Evolutionary conservation across 2,888 invertebrate species (phyloP).

Genomic region (Celastrina argiolus): DNA sequence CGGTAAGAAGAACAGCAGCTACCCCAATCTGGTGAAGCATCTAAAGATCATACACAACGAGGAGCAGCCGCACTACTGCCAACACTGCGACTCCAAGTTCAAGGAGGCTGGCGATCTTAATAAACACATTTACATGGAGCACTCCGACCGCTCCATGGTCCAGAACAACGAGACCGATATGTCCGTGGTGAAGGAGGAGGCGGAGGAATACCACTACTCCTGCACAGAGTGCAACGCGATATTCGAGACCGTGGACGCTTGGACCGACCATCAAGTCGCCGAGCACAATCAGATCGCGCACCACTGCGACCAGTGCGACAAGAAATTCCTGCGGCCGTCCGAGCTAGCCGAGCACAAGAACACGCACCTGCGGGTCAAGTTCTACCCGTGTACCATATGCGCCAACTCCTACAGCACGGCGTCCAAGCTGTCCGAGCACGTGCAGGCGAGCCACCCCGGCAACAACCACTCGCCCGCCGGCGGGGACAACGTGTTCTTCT

Average conservation of each 20-base stretch:
- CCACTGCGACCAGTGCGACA: conserved; percentile 80
- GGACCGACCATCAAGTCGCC: conserved; percentile 77
- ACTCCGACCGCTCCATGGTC: conserved; percentile 67
- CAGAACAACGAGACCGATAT: conserved; percentile 55
- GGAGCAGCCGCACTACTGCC: conserved; percentile 75
- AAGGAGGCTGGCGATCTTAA: conserved; percentile 75
- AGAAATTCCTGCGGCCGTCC: conserved; percentile 77
- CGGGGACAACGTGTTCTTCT: conserved; percentile 66
- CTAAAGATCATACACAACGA: conserved; percentile 70
- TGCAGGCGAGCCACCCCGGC: conserved; percentile 70
- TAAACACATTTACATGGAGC: conserved; percentile 78
- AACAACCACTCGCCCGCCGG: conserved; percentile 44
- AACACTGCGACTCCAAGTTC: conserved; percentile 78
- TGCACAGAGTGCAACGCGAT: conserved; percentile 80
- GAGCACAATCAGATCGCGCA: conserved; percentile 74
- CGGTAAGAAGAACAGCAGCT: conserved; percentile 73
- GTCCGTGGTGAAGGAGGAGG: conserved; percentile 70
- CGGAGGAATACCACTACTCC: conserved; percentile 75
- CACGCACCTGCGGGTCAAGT: conserved; percentile 81
- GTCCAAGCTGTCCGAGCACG: conserved; percentile 77
- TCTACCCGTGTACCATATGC: conserved; percentile 79
- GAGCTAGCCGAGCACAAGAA: conserved; percentile 82
- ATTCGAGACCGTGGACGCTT: conserved; percentile 75
- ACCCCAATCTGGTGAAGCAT: conserved; percentile 78
- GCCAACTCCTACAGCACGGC: conserved; percentile 80